Conservation (phyloP, 2,797 vertebrate species). For the Danio aesculapii region DNA sequence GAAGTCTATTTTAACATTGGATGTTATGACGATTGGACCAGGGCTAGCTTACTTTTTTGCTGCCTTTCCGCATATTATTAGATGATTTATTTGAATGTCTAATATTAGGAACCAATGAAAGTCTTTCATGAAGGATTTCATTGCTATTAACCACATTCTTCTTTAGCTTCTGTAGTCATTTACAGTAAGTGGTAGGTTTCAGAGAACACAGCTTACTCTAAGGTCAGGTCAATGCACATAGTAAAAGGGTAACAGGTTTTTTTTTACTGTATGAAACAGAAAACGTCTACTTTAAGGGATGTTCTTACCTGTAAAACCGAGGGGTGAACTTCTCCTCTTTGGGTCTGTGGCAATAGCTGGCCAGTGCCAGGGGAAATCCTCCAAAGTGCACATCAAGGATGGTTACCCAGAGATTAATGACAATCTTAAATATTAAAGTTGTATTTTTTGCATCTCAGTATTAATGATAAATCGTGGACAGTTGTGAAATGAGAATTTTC, state of each 20-base stretch:
- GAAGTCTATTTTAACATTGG: constrained; percentile 58
- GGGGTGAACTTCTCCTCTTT: constrained; percentile 63
- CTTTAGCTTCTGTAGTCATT: constrained; percentile 25
- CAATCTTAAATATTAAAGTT: constrained; percentile 56
- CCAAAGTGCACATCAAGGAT: constrained; percentile 71
- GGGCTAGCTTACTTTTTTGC: constrained; percentile 55
- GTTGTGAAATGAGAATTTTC: constrained; percentile 74
- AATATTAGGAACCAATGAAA: constrained; percentile 37
- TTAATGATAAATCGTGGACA: constrained; percentile 74
- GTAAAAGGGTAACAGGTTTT: background rate
- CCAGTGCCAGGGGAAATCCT: constrained; percentile 63
- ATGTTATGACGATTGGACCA: constrained; percentile 50
- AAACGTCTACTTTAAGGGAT: constrained; percentile 13
- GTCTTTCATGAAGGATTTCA: background rate
- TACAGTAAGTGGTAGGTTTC: constrained; percentile 15
- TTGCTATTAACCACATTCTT: background rate
- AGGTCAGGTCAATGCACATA: constrained; percentile 26
- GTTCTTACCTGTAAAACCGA: constrained; percentile 70
- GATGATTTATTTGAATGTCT: constrained; percentile 51
- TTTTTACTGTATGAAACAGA: constrained; percentile 13
- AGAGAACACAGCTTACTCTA: background rate
- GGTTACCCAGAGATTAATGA: constrained; percentile 60
- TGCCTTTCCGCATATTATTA: constrained; percentile 60
- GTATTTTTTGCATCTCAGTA: constrained; percentile 41
- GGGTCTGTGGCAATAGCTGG: constrained; percentile 74